Evolutionary conservation across 2,113 vertebrate genomes (phyloP).

Genomic region (Shinisaurus crocodilurus): DNA sequence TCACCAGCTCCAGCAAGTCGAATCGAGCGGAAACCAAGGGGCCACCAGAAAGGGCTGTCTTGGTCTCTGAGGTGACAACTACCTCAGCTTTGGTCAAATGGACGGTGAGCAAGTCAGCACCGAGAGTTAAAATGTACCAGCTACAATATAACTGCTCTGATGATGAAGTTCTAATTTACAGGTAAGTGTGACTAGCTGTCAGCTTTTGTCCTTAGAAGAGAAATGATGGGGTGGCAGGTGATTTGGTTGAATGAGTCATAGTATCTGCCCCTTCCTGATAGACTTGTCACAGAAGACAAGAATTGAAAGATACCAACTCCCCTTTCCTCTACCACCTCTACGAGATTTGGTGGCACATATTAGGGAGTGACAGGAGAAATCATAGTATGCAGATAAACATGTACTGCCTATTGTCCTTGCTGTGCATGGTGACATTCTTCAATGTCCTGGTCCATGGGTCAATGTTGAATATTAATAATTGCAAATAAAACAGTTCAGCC

Average conservation of each 20-base stretch:
- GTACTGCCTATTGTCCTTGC: conserved; percentile 19
- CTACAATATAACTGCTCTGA: conserved; percentile 98
- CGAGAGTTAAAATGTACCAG: conserved; percentile 98
- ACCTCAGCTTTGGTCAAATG: conserved; percentile 93
- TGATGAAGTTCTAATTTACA: conserved; percentile 98
- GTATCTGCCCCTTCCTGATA: not conserved
- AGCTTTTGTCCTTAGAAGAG: not conserved
- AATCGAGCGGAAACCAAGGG: conserved; percentile 87
- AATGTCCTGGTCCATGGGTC: not conserved
- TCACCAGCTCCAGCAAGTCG: conserved; percentile 93
- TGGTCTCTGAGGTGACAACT: conserved; percentile 93
- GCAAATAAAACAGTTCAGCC: not conserved
- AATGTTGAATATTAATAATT: not conserved
- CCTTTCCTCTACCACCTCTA: conserved; percentile 41
- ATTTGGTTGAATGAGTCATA: not conserved
- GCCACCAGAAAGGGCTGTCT: conserved; percentile 87
- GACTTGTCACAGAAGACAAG: conserved; percentile 46
- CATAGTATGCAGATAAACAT: not conserved
- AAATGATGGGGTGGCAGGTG: not conserved
- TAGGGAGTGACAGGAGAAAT: conserved; percentile 7
- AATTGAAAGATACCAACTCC: conserved; percentile 49
- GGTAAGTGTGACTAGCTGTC: conserved; percentile 77
- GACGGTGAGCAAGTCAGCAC: conserved; percentile 92
- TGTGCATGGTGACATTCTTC: not conserved
- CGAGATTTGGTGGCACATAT: conserved; percentile 47